A percentile compares a stretch with the other conserved stretches of the same genome.
Evolutionary conservation across 2,888 invertebrate species (phyloP).

Genomic region (Drosophila meridionalis): DNA sequence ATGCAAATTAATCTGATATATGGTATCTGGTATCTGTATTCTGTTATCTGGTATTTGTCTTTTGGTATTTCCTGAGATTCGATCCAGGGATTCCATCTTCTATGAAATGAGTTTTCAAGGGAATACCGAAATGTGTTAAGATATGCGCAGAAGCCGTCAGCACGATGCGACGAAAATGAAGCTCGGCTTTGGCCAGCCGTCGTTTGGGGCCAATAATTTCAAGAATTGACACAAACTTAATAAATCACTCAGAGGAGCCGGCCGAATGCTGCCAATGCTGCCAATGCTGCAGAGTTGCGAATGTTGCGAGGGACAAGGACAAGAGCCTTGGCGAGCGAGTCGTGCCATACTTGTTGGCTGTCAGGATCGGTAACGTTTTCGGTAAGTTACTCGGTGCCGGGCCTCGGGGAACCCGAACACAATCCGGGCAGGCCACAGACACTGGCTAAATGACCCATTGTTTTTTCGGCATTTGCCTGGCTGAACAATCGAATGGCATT

Average conservation of each 20-base stretch:
- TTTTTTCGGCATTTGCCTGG: conserved; percentile 58
- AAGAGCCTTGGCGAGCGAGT: conserved; percentile 55
- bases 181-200: conserved; percentile 29
- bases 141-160: conserved; percentile 79
- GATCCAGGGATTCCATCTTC: conserved; percentile 44
- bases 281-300: conserved; percentile 7
- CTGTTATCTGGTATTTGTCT: neutral
- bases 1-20: conserved; percentile 15
- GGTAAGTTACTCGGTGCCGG: conserved; percentile 39
- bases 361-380: conserved; percentile 76
- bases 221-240: conserved; percentile 82
- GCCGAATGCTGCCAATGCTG: conserved; percentile 1
- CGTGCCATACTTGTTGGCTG: conserved; percentile 83
- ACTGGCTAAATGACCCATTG: conserved; percentile 75
- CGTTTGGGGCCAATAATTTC: conserved; percentile 77
- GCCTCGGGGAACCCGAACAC: conserved; percentile 13
- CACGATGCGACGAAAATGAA: conserved; percentile 44
- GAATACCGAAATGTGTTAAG: conserved; percentile 82
- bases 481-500: conserved; percentile 72
- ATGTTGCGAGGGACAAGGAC: conserved; percentile 41
- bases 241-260: conserved; percentile 77
- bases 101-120: conserved; percentile 71
- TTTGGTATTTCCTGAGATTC: neutral
- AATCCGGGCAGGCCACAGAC: conserved; percentile 21
- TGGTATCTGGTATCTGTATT: neutral